These are phyloP conservation scores for Macroglossus sobrinus DNA, from an alignment of 2,113 vertebrate genomes.

Conservation along the genomic window DNA sequence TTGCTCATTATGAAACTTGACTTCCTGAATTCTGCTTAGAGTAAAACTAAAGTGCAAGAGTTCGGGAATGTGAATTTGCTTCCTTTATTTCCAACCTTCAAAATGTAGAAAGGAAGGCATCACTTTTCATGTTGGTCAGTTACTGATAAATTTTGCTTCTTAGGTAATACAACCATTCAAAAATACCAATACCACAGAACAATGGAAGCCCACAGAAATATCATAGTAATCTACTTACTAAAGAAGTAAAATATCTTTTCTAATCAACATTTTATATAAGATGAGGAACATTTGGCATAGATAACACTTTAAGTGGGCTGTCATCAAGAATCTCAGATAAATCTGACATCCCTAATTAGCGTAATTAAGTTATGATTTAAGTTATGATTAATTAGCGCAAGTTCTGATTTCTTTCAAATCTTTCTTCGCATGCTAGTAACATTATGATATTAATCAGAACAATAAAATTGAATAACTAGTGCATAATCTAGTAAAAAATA, in stretches of 20 bases:
- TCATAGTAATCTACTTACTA: not conserved
- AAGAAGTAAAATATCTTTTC: slow-evolving; percentile 5
- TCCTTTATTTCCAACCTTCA: not conserved
- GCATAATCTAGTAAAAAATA: not conserved
- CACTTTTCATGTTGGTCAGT: not conserved
- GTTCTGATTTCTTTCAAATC: not conserved
- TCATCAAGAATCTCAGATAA: not conserved
- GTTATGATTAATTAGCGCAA: too few species aligned
- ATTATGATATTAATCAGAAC: not conserved
- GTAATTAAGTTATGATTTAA: not conserved
- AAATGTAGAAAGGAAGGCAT: not conserved
- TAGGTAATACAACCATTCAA: not conserved
- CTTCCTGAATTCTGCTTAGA: not conserved
- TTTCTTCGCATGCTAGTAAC: not conserved
- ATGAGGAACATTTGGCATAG: not conserved
- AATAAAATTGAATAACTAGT: not conserved
- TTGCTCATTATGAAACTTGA: not conserved
- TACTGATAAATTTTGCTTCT: not conserved
- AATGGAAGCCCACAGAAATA: not conserved
- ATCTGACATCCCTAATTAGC: not conserved
- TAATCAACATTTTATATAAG: not conserved
- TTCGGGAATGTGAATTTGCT: not conserved
- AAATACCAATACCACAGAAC: not conserved
- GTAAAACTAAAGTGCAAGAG: not conserved
- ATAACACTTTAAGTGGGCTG: not conserved